A percentile compares a stretch with the other conserved stretches of the same genome.
Conservation (phyloP, 2,888 invertebrate species). For the Rambutsinella grinnellia region DNA sequence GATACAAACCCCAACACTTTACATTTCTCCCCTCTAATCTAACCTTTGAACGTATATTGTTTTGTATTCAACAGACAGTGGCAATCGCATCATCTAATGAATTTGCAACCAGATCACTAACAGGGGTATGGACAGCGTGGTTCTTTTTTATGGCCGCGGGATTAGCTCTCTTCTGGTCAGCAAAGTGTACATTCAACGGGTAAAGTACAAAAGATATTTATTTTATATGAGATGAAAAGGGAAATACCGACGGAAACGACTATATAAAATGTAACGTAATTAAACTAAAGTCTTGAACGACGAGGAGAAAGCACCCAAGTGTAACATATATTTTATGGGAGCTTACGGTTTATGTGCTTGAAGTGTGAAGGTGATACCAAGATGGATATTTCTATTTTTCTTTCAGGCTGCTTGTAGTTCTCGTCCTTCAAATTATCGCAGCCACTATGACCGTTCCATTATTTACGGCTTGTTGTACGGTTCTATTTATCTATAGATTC, state of each 20-base stretch:
- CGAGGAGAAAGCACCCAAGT: constrained; percentile 36
- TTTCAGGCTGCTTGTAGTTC: constrained; percentile 60
- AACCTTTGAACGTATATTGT: too few relatives aligned
- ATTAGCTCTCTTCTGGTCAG: constrained; percentile 64
- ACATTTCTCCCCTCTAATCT: too few relatives aligned
- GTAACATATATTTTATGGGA: constrained; percentile 42
- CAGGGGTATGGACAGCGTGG: constrained; percentile 66
- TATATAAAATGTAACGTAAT: constrained; percentile 30
- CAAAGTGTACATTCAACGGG: constrained; percentile 65
- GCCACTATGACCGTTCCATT: constrained; percentile 64
- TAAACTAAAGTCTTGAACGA: constrained; percentile 24
- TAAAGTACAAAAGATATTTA: constrained; percentile 27
- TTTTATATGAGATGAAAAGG: background rate
- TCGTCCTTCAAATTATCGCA: constrained; percentile 64
- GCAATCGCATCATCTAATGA: constrained; percentile 64
- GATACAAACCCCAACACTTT: too few relatives aligned
- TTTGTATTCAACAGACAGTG: constrained; percentile 49
- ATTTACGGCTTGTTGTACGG: constrained; percentile 63
- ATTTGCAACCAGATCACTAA: constrained; percentile 63
- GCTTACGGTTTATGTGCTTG: too few relatives aligned
- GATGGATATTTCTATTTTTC: background rate
- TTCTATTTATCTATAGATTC: constrained; percentile 63
- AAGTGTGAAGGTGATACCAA: background rate
- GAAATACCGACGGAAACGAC: background rate
- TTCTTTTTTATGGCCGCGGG: constrained; percentile 65